Conservation (phyloP, 2,113 vertebrate species). For the Scolopax mira region DNA sequence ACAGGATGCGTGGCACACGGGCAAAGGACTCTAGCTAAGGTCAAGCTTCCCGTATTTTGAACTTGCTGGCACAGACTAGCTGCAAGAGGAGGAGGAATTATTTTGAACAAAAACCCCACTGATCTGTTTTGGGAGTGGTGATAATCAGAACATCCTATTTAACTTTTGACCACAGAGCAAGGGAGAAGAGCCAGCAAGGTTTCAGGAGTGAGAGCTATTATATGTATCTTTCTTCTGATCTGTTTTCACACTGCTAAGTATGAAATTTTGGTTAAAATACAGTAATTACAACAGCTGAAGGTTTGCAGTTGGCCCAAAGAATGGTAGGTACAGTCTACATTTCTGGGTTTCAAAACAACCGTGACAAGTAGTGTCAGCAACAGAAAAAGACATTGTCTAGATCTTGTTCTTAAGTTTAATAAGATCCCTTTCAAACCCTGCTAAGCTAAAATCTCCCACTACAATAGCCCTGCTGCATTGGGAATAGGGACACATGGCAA, state of each 20-base stretch:
- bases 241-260: conserved; percentile 1
- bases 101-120: conserved; percentile 40
- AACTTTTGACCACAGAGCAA: conserved; percentile 52
- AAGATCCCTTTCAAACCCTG: background rate
- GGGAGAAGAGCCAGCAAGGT: conserved; percentile 38
- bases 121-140: conserved; percentile 65
- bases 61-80: conserved; percentile 27
- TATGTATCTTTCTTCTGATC: background rate
- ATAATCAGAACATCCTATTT: conserved; percentile 61
- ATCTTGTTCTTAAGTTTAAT: background rate
- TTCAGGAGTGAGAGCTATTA: background rate
- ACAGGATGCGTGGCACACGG: background rate
- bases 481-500: background rate
- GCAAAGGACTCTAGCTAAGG: conserved; percentile 9
- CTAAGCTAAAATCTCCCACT: background rate
- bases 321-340: background rate
- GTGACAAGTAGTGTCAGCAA: background rate
- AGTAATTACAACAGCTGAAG: background rate
- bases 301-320: background rate
- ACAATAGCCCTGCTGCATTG: background rate
- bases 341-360: background rate
- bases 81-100: conserved; percentile 35
- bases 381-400: background rate
- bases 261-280: background rate
- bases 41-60: conserved; percentile 47